Percentiles rank a stretch among this genome's conserved stretches.
phyloP scores from a whole-genome alignment of 2,113 vertebrate species.

The Micronisus gabar region DNA sequence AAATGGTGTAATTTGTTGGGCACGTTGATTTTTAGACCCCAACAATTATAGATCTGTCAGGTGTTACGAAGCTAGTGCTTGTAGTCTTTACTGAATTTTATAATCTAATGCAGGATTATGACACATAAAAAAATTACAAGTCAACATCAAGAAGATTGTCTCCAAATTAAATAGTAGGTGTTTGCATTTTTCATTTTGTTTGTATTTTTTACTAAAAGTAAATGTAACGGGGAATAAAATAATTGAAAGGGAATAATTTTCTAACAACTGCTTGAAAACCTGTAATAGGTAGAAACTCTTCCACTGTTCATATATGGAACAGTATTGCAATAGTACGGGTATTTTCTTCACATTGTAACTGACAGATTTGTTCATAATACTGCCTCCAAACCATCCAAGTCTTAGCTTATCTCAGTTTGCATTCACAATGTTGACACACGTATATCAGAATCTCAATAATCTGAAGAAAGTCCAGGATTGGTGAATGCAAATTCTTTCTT shows the following conservation, averaged over 20 bases:
- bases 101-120: background rate
- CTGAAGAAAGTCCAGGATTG: background rate
- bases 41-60: background rate
- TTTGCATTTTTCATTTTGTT: background rate
- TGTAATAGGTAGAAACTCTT: background rate
- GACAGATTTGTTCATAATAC: background rate
- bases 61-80: background rate
- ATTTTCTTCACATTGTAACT: background rate
- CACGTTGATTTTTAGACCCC: background rate
- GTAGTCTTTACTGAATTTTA: background rate
- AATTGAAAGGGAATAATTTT: background rate
- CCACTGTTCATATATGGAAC: background rate
- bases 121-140: background rate
- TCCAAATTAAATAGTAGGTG: background rate
- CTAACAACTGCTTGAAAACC: background rate
- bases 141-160: background rate
- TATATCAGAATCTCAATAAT: background rate
- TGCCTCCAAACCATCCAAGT: slow-evolving; percentile 10
- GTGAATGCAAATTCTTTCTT: background rate
- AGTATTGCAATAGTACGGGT: background rate
- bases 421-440: background rate
- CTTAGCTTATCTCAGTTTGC: slow-evolving; percentile 20
- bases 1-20: background rate
- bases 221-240: background rate
- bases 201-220: background rate